Evolutionary conservation across 2,113 vertebrate species (phyloP), one percentile per base, ranked within the genome.

Genomic region (Phoxinus phoxinus): DNA sequence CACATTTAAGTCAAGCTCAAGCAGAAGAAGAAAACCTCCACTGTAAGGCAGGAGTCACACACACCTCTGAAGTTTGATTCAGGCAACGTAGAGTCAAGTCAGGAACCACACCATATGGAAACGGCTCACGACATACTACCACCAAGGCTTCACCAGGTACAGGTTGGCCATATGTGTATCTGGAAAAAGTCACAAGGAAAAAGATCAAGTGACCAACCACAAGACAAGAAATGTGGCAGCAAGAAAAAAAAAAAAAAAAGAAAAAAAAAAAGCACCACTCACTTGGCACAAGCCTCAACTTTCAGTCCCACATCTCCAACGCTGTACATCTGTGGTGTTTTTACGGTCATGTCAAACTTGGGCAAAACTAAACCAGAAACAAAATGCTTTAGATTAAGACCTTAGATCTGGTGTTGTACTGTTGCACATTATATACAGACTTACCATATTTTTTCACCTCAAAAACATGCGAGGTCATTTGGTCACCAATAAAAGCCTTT

Each of bases 111-210:
- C 1, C 1, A 0, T 35, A 12, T 8, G 7, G 15, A 21, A 35
- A 32, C 0, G 74, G 74, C 0, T 77, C 17, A 77, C 91, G 87
- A 48, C 91, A 94, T 32, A 92, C 2, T 11, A 77, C 2, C 1
- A 92, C 0, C 0, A 11, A 41, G 2, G 84, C 69, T 46, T 3
- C 84, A 27, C 91, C 94, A 32, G 93, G 91, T 4, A 94, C 94
- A 75, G 94, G 91, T 84, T 94, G 92, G 37, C 91, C 90, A 46
- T 88, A 94, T 0, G 94, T 95, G 56, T 95, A 95, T 46, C 94
- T 95, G 65, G 0, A 71, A 82, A 82, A 61, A 2, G 3, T 32
- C 13, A 81, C 23, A 56, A 44, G 8, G 9, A 11, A 23, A 1
- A 2, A 19, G 19, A 76, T 30, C 19, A 32, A 56, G n/a, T 7